phyloP scores from a whole-genome alignment of 2,797 vertebrate species.

The Fringilla coelebs region DNA sequence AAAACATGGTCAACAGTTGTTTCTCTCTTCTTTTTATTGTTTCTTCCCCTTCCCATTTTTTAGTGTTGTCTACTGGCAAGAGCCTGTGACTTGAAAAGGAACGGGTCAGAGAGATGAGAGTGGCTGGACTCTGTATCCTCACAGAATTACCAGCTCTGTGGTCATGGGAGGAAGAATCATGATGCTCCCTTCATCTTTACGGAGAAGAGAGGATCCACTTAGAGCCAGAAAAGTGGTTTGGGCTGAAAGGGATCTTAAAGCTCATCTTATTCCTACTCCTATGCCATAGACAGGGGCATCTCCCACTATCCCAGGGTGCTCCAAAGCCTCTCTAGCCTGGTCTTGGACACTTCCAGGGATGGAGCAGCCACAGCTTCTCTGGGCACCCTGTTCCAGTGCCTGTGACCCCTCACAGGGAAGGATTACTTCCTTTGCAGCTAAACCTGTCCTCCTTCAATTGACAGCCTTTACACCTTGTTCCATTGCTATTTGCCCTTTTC shows the following conservation, averaged over 20 bases:
- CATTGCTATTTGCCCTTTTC: background rate
- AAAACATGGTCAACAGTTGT: background rate
- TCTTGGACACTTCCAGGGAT: background rate
- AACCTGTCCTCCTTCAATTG: too few species aligned
- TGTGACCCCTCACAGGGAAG: background rate
- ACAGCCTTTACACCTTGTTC: background rate
- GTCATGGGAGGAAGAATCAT: background rate
- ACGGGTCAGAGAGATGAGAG: background rate
- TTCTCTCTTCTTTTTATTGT: background rate
- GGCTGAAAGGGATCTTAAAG: background rate
- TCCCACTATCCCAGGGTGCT: background rate
- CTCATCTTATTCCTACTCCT: background rate
- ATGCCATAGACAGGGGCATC: background rate
- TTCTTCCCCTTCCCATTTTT: background rate
- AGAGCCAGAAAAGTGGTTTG: background rate
- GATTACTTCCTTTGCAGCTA: background rate
- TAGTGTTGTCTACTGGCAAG: background rate
- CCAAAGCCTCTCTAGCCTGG: background rate
- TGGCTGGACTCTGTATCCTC: background rate
- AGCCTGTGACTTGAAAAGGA: conserved; percentile 6
- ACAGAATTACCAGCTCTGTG: background rate
- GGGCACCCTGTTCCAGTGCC: background rate
- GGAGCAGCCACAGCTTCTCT: background rate
- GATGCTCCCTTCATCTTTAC: background rate
- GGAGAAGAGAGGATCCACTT: background rate